Evolutionary conservation across 2,797 vertebrate species (phyloP), one percentile per base, ranked within the genome.

Genomic region (Hyperoplus lanceolatus): DNA sequence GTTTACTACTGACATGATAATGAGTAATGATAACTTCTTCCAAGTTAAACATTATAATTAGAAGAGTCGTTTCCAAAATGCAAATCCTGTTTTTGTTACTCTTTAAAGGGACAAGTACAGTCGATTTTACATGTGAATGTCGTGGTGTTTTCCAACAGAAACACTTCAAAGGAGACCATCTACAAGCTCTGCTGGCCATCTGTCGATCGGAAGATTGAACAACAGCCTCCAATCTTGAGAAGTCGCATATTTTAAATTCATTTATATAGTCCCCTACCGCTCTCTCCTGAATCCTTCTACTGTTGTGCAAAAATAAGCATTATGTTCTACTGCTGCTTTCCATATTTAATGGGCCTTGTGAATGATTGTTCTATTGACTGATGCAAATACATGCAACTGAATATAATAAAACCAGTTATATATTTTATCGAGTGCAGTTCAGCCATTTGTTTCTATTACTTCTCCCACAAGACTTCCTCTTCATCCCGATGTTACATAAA

Each of bases 171-270:
- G 93, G 93, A 42, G 86, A 94, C 5, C 78, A 92, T 67, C 93
- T 92, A 5, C 85, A 90, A 62, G 94, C 91, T 61, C 75, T 95
- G 73, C 72, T 93, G 78, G 91, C 91, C 77, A 62, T 96, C 61
- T 96, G 95, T 64, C 86, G 93, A 18, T 92, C 92, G 18, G 95
- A 95, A 77, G 94, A 95, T 68, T 95, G 63, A 88, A 73, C 9
- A 18, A 16, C 36, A 39, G 4, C 15, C 15, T 54, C 15, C 29
- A 70, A 0, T 49, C 29, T 38, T 54, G 41, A 18, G 2, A 63
- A 5, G 18, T 5, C 0, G 4, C 18, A 4, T 1, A 41, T 14
- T 59, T 69, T 62, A 45, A 12, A 7, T 29, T 64, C 11, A 36
- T 21, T 55, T 21, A 65, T 39, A 49, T 38, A 11, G 14, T 41